Conservation (phyloP, 1,140 invertebrate genomes). For the Megathymus violae region DNA sequence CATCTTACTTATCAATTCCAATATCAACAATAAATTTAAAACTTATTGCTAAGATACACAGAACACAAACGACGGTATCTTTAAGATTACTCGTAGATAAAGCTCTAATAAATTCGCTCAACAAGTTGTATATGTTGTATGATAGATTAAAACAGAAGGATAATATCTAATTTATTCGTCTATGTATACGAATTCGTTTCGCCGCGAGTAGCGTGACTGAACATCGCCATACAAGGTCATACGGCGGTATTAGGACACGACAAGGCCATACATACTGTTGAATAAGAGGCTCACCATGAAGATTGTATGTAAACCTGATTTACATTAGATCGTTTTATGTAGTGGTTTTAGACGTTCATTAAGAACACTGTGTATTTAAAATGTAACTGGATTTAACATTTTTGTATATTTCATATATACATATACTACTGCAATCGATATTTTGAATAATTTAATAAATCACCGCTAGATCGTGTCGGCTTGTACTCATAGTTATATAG, state of each 20-base stretch:
- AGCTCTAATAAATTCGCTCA: background rate
- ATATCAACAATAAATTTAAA: background rate
- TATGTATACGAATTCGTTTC: conserved; percentile 17
- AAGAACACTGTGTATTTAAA: too few species aligned
- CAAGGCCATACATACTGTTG: conserved; percentile 45
- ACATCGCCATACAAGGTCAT: conserved; percentile 46
- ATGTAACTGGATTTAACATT: too few species aligned
- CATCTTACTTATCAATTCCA: background rate
- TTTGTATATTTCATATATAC: too few species aligned
- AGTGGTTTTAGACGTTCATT: too few species aligned
- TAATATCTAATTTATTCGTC: conserved; percentile 27
- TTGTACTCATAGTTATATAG: too few species aligned
- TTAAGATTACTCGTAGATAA: background rate
- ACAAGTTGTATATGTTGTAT: conserved; percentile 3
- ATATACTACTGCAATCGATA: too few species aligned
- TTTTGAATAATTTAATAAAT: too few species aligned
- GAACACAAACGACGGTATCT: background rate
- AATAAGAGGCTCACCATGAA: conserved; percentile 36
- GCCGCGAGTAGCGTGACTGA: conserved; percentile 43
- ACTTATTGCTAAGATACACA: background rate
- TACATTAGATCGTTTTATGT: too few species aligned
- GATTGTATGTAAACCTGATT: conserved; percentile 20
- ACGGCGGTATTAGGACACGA: conserved; percentile 44
- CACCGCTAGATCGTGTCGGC: too few species aligned
- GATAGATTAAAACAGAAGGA: conserved; percentile 21